Evolutionary conservation across 1,140 invertebrate genomes (phyloP), one percentile per base, ranked within the genome.

Genomic region (Drosophila bocqueti): DNA sequence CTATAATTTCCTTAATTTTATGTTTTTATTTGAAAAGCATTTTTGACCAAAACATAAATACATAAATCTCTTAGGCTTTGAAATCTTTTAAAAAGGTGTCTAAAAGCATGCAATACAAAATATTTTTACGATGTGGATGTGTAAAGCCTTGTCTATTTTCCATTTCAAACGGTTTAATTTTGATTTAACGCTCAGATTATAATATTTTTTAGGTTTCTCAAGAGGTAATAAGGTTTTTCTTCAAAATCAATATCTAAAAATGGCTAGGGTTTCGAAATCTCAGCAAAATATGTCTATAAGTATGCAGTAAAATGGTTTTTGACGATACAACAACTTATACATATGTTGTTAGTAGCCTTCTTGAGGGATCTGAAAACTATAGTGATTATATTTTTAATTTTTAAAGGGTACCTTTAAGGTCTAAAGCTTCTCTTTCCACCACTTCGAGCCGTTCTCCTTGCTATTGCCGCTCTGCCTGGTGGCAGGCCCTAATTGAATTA

Each of bases 401-500:
- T 0, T 10, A 16, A 18, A 6, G 34, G 18, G 21, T 9, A 26
- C 8, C 24, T 4, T 11, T 3, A 10, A 9, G 16, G 54, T 57
- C 36, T 1, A 2, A 7, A 55, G 2, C 4, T n/a, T 4, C 9
- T n/a, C 5, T 40, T 2, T 3, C 21, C 6, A 16, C 8, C 34
- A 6, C 5, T 55, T 21, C 0, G 8, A 38, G 18, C 18, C 8
- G 34, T 24, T 55, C 36, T 55, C 54, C 54, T 55, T 55, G 54
- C 36, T 40, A 40, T 57, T 57, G 54, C 50, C 13, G 50, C 13
- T 21, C 11, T 8, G 21, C 24, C 16, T 26, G 6, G 3, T 45
- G 40, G 13, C 58, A 36, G 16, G 21, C 16, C 47, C 81, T 89
- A 89, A 89, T 89, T 89, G 65, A 89, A 89, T 89, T 89, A 89